phyloP scores from a whole-genome alignment of 1,140 invertebrate species.

The Phocides pigmalion region DNA sequence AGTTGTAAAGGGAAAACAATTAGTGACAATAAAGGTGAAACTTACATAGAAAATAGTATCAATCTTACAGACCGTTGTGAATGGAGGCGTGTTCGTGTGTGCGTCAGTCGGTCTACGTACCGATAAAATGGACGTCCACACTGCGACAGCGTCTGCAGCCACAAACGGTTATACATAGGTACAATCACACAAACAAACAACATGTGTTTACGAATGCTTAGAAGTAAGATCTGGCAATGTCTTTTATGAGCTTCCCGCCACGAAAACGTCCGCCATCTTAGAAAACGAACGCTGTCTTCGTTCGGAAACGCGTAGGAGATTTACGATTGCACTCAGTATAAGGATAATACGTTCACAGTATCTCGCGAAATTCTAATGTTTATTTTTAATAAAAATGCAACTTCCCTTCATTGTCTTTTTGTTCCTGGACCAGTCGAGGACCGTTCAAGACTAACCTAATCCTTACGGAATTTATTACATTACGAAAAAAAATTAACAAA shows the following conservation, averaged over 20 bases:
- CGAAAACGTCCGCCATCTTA: conserved; percentile 38
- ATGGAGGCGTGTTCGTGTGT: conserved; percentile 36
- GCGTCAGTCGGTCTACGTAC: conserved; percentile 26
- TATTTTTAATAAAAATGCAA: conserved; percentile 73
- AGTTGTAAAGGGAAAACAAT: conserved; percentile 76
- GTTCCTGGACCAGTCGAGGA: conserved; percentile 74
- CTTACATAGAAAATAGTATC: conserved; percentile 64
- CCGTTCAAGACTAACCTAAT: conserved; percentile 77
- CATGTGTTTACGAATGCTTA: conserved; percentile 69
- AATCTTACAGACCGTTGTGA: conserved; percentile 44
- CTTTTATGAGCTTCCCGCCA: conserved; percentile 55
- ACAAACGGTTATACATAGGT: conserved; percentile 52
- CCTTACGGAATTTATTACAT: conserved; percentile 77
- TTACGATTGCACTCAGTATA: conserved; percentile 49
- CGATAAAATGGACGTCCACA: conserved; percentile 19
- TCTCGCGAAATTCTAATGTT: conserved; percentile 52
- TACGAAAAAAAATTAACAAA: conserved; percentile 82
- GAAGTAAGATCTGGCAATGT: conserved; percentile 75
- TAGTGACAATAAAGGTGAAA: conserved; percentile 69
- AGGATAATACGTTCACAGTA: conserved; percentile 45
- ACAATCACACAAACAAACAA: conserved; percentile 76
- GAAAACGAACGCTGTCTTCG: conserved; percentile 38
- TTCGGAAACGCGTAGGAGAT: conserved; percentile 37
- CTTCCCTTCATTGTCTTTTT: conserved; percentile 80
- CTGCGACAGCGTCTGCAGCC: conserved; percentile 38